These are phyloP conservation scores for Pristis pectinata DNA, from an alignment of 2,797 vertebrate species.

Conservation along the genomic window DNA sequence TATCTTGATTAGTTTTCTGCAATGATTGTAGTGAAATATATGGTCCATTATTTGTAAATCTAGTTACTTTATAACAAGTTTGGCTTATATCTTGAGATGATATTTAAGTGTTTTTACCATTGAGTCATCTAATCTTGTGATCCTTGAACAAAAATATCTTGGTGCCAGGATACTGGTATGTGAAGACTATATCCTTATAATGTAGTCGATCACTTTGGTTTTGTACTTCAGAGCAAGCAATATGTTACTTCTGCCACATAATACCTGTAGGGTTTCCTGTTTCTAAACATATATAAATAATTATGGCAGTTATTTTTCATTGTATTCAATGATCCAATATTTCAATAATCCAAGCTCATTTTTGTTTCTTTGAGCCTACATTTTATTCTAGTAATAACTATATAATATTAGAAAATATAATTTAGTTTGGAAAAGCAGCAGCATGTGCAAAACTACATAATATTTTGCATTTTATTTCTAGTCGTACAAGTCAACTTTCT, in stretches of 20 bases:
- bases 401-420: background rate
- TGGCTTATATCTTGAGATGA: background rate
- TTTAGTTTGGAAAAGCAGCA: background rate
- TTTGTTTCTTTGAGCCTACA: background rate
- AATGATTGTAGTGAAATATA: background rate
- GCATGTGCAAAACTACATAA: background rate
- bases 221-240: background rate
- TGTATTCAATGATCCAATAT: background rate
- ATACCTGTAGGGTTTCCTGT: background rate
- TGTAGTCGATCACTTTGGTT: background rate
- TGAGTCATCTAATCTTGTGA: background rate
- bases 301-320: background rate
- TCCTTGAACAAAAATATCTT: background rate
- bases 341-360: background rate
- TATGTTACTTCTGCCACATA: background rate
- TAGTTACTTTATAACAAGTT: background rate
- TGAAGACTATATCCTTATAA: background rate
- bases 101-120: background rate
- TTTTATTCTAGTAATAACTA: background rate
- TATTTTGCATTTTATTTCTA: constrained; percentile 44
- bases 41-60: background rate
- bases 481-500: constrained; percentile 82
- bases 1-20: background rate
- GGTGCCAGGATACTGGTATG: background rate
- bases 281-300: too few relatives aligned